Base-by-base conservation (phyloP, 2,113 vertebrate genomes). In the Osmerus eperlanus region DNA sequence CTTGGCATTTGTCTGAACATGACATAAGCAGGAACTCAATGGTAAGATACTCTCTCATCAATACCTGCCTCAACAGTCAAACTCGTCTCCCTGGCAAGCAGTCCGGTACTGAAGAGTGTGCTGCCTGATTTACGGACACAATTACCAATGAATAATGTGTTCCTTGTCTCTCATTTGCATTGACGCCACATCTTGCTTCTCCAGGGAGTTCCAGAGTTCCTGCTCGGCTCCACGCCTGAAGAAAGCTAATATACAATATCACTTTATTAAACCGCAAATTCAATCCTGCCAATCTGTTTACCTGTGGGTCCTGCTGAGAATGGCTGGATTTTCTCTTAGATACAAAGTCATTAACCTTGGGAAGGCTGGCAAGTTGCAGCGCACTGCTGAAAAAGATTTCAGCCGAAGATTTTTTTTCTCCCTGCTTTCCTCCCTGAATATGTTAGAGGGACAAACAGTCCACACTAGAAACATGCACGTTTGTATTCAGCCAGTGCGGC, bases 301-400 rank as follows among this genome's bases (percentile, higher is more conserved):
- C 72, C 66, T 71, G 66, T 75, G 61, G 76, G 79, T 75, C 77
- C 78, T 80, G 78, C 78, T 78, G 79, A 84, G 80, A 65, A 52
- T 6, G 75, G 79, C 72, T 69, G 72, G 76, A 29, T 32, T 72
- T 75, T 41, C 7, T 41, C 36, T 74, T 80, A 53, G 15, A 79
- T 83, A 67, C 78, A 69, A 85, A 86, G 68, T 78, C 65, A 83
- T 86, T 88, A 85, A 83, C 86, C 87, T 86, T 68, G 55, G 23
- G 8, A 71, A 78, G 84, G 75, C 65, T 74, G 71, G 72, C 76
- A 73, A 79, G 4, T 72, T 79, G 51, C 80, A 78, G 71, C 76
- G 14, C 67, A 29, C 15, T 67, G 69, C 52, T 52, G 41, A 77
- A 77, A 54, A 0, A 65, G 21, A 25, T 65, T 16, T 53, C 68